Evolutionary conservation across 2,113 vertebrate species (phyloP).

Genomic region (Poeciliopsis turrubarensis): DNA sequence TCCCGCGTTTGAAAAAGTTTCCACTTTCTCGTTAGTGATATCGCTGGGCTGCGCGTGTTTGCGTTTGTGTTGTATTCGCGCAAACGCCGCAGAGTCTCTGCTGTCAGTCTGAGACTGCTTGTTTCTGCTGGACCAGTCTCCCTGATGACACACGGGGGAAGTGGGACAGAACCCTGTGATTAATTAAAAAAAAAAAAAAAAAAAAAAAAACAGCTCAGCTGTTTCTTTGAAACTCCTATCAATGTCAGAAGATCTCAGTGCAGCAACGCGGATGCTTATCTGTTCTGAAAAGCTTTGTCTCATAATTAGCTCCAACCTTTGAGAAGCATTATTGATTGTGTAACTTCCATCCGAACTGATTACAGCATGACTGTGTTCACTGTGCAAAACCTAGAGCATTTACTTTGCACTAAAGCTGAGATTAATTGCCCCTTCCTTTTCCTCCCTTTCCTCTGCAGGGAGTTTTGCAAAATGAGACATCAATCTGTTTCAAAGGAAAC

Average conservation of each 20-base stretch:
- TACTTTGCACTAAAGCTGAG: not conserved
- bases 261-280: constrained; percentile 17
- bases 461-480: constrained; percentile 72
- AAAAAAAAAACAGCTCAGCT: constrained; percentile 16
- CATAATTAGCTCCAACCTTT: constrained; percentile 28
- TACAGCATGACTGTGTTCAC: constrained; percentile 3
- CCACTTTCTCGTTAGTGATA: not conserved
- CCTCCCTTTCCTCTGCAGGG: constrained; percentile 51
- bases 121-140: constrained; percentile 18
- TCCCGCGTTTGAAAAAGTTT: constrained; percentile 4
- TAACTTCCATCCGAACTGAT: constrained; percentile 19
- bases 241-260: not conserved
- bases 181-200: constrained; percentile 8
- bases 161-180: constrained; percentile 33
- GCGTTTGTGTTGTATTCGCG: not conserved
- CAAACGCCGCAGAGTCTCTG: not conserved
- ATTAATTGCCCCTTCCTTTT: not conserved
- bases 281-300: constrained; percentile 40
- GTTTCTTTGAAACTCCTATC: constrained; percentile 43
- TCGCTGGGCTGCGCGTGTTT: not conserved
- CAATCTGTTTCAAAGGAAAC: constrained; percentile 82
- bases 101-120: constrained; percentile 20
- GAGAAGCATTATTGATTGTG: constrained; percentile 13
- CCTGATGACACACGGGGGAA: constrained; percentile 5
- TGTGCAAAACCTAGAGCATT: not conserved